A percentile compares a stretch with the other conserved stretches of the same genome.
These are phyloP conservation scores for Otus sunia DNA, from an alignment of 2,113 vertebrate species.

Conservation along the genomic window DNA sequence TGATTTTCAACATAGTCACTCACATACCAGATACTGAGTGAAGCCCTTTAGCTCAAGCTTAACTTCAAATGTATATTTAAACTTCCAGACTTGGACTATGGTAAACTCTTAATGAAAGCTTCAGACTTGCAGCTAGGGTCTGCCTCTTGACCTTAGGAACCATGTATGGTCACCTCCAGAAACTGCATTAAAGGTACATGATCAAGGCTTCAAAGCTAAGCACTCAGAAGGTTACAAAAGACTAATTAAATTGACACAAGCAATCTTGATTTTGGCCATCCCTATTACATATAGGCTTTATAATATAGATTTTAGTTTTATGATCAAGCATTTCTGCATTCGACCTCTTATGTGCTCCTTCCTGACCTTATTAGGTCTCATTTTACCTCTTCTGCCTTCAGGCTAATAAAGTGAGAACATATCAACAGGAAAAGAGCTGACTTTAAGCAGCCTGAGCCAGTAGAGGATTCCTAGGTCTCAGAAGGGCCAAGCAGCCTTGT, in stretches of 20 bases:
- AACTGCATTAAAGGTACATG: background rate
- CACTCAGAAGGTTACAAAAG: background rate
- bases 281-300: background rate
- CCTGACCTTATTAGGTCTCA: background rate
- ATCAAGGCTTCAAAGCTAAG: background rate
- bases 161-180: background rate
- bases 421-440: background rate
- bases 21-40: background rate
- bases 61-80: background rate
- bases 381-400: background rate
- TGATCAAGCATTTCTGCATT: background rate
- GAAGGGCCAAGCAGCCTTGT: background rate
- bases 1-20: background rate
- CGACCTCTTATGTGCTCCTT: background rate
- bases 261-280: background rate
- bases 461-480: background rate
- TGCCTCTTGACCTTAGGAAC: background rate
- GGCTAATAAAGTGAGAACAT: background rate
- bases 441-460: background rate
- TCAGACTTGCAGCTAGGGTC: background rate
- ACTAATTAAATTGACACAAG: background rate
- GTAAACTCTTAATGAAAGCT: background rate
- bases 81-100: background rate
- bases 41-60: background rate
- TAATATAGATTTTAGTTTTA: background rate